Conservation (phyloP, 2,888 invertebrate genomes). For the Sericinus montela region DNA sequence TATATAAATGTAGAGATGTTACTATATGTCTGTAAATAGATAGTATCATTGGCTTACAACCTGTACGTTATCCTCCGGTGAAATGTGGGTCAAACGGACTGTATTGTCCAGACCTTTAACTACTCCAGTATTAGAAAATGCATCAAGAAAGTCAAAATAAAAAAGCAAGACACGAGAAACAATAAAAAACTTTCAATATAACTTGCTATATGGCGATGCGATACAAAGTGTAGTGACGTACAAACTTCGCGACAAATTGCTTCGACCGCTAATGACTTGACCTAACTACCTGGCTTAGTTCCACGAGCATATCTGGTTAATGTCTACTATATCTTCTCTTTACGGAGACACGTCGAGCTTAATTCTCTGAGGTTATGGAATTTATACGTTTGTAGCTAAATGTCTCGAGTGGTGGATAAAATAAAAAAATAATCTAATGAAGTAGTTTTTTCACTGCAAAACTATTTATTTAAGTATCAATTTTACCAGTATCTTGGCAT, state of each 20-base stretch:
- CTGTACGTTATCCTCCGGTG: no score
- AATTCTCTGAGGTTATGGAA: conserved; percentile 11
- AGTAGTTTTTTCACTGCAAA: no score
- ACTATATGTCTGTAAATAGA: no score
- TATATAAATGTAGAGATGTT: no score
- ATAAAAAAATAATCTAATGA: no score
- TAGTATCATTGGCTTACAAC: no score
- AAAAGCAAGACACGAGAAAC: conserved; percentile 1
- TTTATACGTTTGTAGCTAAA: conserved; percentile 1
- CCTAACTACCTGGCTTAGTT: conserved; percentile 29
- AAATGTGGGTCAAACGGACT: no score
- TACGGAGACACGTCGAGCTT: conserved; percentile 9
- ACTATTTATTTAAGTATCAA: no score
- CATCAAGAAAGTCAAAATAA: no score
- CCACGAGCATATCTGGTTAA: conserved; percentile 17
- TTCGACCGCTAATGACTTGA: conserved; percentile 45
- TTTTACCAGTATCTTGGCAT: no score
- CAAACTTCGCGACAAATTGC: conserved; percentile 45
- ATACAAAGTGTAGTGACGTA: conserved; percentile 19
- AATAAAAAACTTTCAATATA: conserved; percentile 15
- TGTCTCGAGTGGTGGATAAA: background rate
- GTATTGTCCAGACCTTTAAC: no score
- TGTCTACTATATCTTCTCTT: conserved; percentile 16
- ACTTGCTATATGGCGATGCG: conserved; percentile 18
- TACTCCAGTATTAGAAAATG: no score